These are phyloP conservation scores for Caenorhabditis sp. DNA, from an alignment of 2,888 invertebrate species.

Conservation along the genomic window DNA sequence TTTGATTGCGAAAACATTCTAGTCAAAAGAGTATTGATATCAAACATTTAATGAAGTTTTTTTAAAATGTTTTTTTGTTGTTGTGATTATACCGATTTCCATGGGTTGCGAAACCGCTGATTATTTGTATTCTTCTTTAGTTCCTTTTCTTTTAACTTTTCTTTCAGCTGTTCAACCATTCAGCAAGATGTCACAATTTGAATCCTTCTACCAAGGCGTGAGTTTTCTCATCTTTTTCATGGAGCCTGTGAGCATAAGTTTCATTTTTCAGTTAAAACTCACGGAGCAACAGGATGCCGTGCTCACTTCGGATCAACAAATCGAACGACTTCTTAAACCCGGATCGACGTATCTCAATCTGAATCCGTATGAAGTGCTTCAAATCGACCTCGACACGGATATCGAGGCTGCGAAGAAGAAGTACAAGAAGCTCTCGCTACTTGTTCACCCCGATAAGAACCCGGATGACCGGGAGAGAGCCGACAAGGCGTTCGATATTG, in stretches of 20 bases:
- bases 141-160: background rate
- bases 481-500: conserved; percentile 88
- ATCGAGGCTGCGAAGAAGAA: conserved; percentile 96
- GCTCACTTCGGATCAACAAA: conserved; percentile 96
- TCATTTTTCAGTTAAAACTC: conserved; percentile 99
- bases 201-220: conserved; percentile 79
- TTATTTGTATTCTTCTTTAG: background rate
- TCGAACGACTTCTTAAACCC: conserved; percentile 94
- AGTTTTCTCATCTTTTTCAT: too few species aligned
- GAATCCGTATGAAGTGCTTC: conserved; percentile 88
- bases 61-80: background rate
- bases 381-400: conserved; percentile 90
- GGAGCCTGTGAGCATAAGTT: too few species aligned
- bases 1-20: conserved; percentile 12
- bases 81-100: too few species aligned
- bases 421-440: conserved; percentile 94
- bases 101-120: background rate
- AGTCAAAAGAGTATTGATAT: conserved; percentile 37
- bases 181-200: conserved; percentile 69
- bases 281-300: conserved; percentile 98
- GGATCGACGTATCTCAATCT: conserved; percentile 99
- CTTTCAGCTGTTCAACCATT: background rate
- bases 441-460: conserved; percentile 99
- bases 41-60: conserved; percentile 19
- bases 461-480: conserved; percentile 95